phyloP scores from a whole-genome alignment of 2,797 vertebrate genomes.

The Chloroceryle inda region DNA sequence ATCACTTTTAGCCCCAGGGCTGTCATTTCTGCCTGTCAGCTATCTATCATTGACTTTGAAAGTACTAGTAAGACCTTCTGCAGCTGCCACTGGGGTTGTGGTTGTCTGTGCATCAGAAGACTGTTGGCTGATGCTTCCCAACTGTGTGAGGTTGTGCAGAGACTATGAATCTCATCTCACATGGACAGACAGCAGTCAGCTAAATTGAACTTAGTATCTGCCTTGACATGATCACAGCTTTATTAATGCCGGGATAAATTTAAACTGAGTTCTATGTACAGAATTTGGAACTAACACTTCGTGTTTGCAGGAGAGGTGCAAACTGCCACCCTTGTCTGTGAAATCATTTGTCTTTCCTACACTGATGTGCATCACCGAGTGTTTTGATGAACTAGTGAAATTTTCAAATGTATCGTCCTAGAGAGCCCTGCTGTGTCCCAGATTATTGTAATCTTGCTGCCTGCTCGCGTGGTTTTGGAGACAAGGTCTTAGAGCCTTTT shows the following conservation, averaged over 20 bases:
- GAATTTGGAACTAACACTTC: neutral
- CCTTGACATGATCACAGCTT: neutral
- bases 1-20: neutral
- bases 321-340: neutral
- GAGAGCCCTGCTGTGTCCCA: neutral
- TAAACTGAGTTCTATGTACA: neutral
- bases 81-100: neutral
- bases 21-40: neutral
- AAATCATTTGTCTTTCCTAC: neutral
- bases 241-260: neutral
- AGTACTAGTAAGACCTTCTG: neutral
- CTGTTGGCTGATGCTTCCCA: neutral
- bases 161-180: neutral
- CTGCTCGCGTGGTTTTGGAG: neutral
- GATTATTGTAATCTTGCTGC: neutral
- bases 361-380: rapidly evolving
- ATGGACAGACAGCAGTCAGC: neutral
- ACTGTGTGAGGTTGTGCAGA: neutral
- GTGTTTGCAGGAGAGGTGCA: neutral
- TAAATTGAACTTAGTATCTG: neutral
- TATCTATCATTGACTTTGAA: neutral
- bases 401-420: neutral
- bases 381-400: neutral
- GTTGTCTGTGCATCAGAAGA: neutral
- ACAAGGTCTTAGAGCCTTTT: neutral